Conservation (phyloP, 2,888 invertebrate genomes). For the Drosophila yooni region DNA sequence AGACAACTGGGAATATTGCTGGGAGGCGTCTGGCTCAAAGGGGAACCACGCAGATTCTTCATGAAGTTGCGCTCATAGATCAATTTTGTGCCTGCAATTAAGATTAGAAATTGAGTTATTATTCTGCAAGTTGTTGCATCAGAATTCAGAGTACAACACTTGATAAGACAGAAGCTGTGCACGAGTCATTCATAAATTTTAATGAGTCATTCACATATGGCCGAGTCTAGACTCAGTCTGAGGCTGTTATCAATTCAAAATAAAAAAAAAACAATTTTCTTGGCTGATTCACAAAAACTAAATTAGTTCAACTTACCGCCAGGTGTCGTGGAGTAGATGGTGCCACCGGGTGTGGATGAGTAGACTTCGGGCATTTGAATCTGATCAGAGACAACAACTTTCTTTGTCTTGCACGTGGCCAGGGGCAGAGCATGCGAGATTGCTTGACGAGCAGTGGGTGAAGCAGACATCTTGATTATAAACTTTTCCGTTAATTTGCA, state of each 20-base stretch:
- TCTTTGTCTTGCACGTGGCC: conserved; percentile 90
- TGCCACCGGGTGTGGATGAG: conserved; percentile 97
- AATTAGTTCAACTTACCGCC: conserved; percentile 90
- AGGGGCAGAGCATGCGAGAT: conserved; percentile 90
- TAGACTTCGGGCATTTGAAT: conserved; percentile 95
- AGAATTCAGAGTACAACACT: conserved; percentile 77
- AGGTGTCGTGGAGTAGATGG: conserved; percentile 96
- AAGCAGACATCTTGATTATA: conserved; percentile 89
- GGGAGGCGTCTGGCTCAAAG: conserved; percentile 95
- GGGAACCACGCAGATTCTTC: conserved; percentile 95
- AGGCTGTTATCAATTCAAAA: conserved; percentile 31
- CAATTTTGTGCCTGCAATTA: conserved; percentile 93
- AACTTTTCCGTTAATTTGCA: conserved; percentile 37
- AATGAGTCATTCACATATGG: conserved; percentile 86
- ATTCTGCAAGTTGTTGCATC: conserved; percentile 41
- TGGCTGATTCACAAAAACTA: conserved; percentile 42
- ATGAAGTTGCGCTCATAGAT: conserved; percentile 96
- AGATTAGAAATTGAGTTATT: conserved; percentile 5
- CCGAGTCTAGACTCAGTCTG: conserved; percentile 77
- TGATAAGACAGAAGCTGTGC: conserved; percentile 56
- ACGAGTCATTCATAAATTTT: conserved; percentile 11
- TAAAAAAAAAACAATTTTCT: not conserved
- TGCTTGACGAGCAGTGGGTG: conserved; percentile 91
- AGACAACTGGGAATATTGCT: conserved; percentile 92
- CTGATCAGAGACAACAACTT: conserved; percentile 92